phyloP scores from a whole-genome alignment of 2,113 vertebrate species.

The Sarotherodon lohbergeri region DNA sequence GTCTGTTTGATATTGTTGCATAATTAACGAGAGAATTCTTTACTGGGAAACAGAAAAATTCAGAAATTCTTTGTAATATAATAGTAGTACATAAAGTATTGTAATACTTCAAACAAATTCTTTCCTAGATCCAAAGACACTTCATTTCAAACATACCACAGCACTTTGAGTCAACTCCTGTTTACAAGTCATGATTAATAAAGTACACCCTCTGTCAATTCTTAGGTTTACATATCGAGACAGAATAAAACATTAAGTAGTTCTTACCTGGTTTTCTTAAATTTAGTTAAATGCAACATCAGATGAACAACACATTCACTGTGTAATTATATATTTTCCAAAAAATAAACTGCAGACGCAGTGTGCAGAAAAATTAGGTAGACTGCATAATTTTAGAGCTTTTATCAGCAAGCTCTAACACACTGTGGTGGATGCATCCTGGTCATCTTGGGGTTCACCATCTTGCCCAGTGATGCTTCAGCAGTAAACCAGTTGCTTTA shows the following conservation, averaged over 20 bases:
- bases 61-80: background rate
- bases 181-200: background rate
- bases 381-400: background rate
- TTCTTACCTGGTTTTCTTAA: background rate
- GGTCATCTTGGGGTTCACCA: background rate
- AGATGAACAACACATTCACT: background rate
- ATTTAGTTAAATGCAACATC: background rate
- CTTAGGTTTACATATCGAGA: background rate
- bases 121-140: background rate
- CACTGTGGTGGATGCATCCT: background rate
- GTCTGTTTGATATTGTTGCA: background rate
- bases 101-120: background rate
- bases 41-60: background rate
- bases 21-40: background rate
- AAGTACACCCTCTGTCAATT: background rate
- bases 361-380: background rate
- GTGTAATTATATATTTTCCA: background rate
- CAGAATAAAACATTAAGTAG: background rate
- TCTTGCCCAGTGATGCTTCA: background rate
- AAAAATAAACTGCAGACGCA: background rate
- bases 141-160: background rate
- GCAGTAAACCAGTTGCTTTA: background rate
- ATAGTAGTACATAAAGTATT: background rate
- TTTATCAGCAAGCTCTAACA: background rate
- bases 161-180: background rate